Conservation (phyloP, 2,113 vertebrate genomes). For the Phyllostomus hastatus region DNA sequence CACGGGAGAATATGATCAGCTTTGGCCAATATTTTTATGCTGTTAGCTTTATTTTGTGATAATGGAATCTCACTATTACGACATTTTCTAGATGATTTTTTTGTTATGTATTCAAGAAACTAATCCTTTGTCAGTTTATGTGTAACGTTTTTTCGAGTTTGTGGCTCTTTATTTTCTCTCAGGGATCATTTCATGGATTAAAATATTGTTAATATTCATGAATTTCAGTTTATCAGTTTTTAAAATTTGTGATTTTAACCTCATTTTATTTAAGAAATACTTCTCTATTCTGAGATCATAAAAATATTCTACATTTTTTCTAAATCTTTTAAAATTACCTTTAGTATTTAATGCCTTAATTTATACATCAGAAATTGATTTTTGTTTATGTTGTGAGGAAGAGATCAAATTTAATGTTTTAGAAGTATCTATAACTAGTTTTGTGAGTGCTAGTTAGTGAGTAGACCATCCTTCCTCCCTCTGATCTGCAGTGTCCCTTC, state of each 20-base stretch:
- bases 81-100: not conserved
- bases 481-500: not conserved
- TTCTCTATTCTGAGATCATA: not conserved
- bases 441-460: not conserved
- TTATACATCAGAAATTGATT: not conserved
- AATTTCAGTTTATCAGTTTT: not conserved
- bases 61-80: not conserved
- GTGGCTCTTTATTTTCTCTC: not conserved
- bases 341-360: not conserved
- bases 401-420: not conserved
- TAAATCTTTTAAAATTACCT: not conserved
- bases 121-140: not conserved
- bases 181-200: not conserved
- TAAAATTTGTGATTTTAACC: not conserved
- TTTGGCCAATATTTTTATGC: not conserved
- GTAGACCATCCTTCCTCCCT: not conserved
- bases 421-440: not conserved
- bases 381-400: not conserved
- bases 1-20: not conserved
- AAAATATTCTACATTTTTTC: not conserved
- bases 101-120: not conserved
- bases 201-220: not conserved
- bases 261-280: not conserved
- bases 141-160: not conserved
- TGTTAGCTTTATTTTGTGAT: not conserved